These are phyloP conservation scores for roundworm (Caenorhabditis elegans) DNA, from an alignment of 1,140 invertebrate species.

Conservation along the genomic window DNA sequence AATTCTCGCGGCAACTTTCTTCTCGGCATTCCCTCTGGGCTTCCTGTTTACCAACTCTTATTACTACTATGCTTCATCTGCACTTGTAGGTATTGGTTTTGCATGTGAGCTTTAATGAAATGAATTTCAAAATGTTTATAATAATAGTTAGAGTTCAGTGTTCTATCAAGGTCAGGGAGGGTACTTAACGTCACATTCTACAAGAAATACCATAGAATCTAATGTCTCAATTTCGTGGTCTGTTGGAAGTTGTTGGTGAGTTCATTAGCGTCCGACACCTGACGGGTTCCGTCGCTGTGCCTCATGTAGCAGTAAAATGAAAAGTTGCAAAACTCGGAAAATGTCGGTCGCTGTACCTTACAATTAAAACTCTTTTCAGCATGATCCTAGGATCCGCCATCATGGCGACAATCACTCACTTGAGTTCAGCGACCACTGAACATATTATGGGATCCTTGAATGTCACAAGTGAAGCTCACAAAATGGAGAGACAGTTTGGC, in stretches of 20 bases:
- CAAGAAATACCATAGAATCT: slow-evolving; percentile 22
- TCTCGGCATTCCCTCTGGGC: slow-evolving; percentile 10
- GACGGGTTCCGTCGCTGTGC: no score
- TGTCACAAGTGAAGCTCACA: neutral
- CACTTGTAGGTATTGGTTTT: slow-evolving; percentile 32
- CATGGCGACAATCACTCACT: neutral
- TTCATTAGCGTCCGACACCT: no score
- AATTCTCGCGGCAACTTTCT: neutral
- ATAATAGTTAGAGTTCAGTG: neutral
- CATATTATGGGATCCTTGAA: neutral
- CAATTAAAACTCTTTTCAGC: neutral
- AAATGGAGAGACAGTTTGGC: neutral
- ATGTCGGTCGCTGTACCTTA: no score
- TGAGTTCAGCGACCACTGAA: neutral
- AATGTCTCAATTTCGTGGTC: slow-evolving; percentile 39
- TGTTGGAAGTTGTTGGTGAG: slow-evolving; percentile 1
- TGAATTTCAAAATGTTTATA: neutral
- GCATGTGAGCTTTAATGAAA: slow-evolving; percentile 29
- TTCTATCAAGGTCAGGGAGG: slow-evolving; percentile 39
- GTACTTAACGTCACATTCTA: slow-evolving; percentile 34
- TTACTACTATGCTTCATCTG: slow-evolving; percentile 39
- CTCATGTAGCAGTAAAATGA: no score
- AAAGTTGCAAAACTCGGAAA: no score
- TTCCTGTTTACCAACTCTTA: slow-evolving; percentile 39
- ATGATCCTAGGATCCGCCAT: neutral